These are phyloP conservation scores for Arrhopalites spinosus DNA, from an alignment of 2,888 invertebrate species.

Conservation along the genomic window DNA sequence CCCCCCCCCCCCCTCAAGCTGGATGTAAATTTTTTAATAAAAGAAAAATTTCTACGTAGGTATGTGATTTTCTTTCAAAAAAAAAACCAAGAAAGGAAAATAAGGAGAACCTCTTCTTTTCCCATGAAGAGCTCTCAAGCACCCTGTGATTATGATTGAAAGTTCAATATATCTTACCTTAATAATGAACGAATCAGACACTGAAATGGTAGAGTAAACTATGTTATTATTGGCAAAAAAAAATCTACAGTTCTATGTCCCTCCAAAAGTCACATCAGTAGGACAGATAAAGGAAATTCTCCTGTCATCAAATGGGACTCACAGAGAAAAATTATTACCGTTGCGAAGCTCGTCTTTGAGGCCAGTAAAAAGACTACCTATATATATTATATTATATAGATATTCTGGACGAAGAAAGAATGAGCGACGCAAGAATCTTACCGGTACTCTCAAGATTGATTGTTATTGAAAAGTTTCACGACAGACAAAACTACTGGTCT, in stretches of 20 bases:
- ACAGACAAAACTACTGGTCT: not conserved
- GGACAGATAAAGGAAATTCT: slow-evolving; percentile 26
- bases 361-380: slow-evolving; percentile 5
- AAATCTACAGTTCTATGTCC: not conserved
- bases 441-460: slow-evolving; percentile 26
- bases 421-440: not conserved
- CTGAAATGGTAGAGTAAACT: slow-evolving; percentile 7
- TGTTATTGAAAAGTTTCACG: slow-evolving; percentile 32
- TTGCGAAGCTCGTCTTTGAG: slow-evolving; percentile 4
- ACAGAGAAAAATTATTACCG: slow-evolving; percentile 27
- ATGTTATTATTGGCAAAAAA: slow-evolving; percentile 18
- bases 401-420: not conserved
- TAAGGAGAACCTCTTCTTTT: not conserved
- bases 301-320: slow-evolving; percentile 30
- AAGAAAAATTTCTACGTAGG: too few species aligned
- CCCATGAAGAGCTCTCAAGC: not conserved
- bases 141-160: slow-evolving; percentile 13
- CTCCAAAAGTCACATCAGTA: slow-evolving; percentile 7
- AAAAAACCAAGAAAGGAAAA: not conserved
- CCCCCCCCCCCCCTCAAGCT: too few species aligned
- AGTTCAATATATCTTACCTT: slow-evolving; percentile 14
- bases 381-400: not conserved
- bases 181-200: slow-evolving; percentile 16
- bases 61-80: too few species aligned
- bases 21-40: too few species aligned